A percentile compares a stretch with the other conserved stretches of the same genome.
phyloP scores from a whole-genome alignment of 2,888 invertebrate species.

The Cephalotes varians region DNA sequence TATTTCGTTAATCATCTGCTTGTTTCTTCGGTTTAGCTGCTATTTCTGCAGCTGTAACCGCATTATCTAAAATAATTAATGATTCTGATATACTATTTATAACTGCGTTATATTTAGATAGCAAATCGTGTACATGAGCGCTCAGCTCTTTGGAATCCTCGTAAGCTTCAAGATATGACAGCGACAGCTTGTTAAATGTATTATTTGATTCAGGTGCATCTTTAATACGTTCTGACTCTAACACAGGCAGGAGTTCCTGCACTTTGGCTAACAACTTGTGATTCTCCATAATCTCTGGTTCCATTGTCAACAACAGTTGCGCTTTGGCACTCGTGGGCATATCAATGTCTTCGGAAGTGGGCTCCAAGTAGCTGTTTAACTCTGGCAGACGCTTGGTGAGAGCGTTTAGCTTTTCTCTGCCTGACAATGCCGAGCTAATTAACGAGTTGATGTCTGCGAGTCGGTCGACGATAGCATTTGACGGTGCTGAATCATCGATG shows the following conservation, averaged over 20 bases:
- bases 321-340: constrained; percentile 86
- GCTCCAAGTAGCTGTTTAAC: constrained; percentile 86
- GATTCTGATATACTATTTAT: constrained; percentile 86
- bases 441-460: constrained; percentile 86
- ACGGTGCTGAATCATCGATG: constrained; percentile 77
- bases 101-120: constrained; percentile 86
- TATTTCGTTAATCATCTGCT: constrained; percentile 75
- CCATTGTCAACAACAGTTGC: constrained; percentile 86
- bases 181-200: constrained; percentile 85
- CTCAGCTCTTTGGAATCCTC: constrained; percentile 84
- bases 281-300: constrained; percentile 85
- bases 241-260: constrained; percentile 83
- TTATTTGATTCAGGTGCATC: constrained; percentile 85
- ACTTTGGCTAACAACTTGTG: constrained; percentile 83
- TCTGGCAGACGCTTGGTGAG: constrained; percentile 86
- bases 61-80: constrained; percentile 85
- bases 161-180: constrained; percentile 84
- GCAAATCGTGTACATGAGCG: constrained; percentile 83
- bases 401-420: constrained; percentile 86
- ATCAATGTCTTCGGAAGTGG: constrained; percentile 85
- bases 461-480: constrained; percentile 85
- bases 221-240: constrained; percentile 85
- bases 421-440: constrained; percentile 86
- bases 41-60: constrained; percentile 85
- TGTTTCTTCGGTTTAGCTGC: constrained; percentile 83